Percentiles rank a stretch among this genome's conserved stretches.
These are phyloP conservation scores for Colletes gigas DNA, from an alignment of 1,140 invertebrate genomes.

Conservation along the genomic window DNA sequence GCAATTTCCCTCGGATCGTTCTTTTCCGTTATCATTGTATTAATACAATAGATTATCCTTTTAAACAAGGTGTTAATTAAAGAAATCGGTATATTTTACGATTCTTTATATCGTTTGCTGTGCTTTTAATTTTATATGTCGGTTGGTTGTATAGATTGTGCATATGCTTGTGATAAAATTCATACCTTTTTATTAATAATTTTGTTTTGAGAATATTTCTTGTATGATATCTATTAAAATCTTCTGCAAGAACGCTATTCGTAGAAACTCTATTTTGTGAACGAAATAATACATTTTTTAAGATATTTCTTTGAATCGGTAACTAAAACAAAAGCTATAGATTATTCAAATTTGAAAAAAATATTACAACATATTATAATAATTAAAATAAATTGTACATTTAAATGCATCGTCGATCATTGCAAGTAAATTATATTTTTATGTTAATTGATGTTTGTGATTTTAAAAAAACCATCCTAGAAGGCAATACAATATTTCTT, in stretches of 20 bases:
- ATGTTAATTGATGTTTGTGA: too few species aligned
- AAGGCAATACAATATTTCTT: too few species aligned
- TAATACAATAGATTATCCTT: background rate
- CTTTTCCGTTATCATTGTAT: background rate
- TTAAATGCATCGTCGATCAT: too few species aligned
- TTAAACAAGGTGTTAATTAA: background rate
- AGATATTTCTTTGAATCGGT: too few species aligned
- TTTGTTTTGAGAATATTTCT: background rate
- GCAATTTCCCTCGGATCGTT: background rate
- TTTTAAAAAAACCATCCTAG: too few species aligned
- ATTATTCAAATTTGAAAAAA: too few species aligned
- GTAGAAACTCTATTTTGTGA: background rate
- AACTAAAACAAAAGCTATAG: too few species aligned
- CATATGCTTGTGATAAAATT: background rate
- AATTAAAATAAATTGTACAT: too few species aligned
- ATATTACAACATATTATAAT: too few species aligned
- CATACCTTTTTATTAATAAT: background rate
- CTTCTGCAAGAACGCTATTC: background rate
- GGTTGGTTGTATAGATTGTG: conserved; percentile 6
- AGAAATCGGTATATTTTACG: background rate
- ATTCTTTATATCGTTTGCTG: background rate
- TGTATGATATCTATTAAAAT: background rate
- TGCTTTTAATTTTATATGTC: background rate
- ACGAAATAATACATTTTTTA: background rate
- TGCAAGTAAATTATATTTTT: too few species aligned